Evolutionary conservation across 2,888 invertebrate genomes (phyloP).

Genomic region (Andrena bicolor): DNA sequence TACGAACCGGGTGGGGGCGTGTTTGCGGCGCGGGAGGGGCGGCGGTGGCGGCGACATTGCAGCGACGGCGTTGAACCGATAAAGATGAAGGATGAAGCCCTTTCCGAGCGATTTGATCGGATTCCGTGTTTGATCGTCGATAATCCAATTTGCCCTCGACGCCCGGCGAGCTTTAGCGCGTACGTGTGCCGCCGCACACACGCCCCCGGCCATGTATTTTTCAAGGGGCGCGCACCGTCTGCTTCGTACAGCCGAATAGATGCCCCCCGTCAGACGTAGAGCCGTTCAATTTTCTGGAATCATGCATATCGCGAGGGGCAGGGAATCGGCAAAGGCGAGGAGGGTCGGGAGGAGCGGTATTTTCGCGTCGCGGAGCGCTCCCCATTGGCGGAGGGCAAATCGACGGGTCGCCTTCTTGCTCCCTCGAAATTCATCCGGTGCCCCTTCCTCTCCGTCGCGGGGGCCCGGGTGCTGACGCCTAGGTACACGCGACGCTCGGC

Average conservation of each 20-base stretch:
- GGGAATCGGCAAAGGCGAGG: background rate
- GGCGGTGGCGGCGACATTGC: conserved; percentile 13
- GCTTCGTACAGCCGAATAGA: conserved; percentile 56
- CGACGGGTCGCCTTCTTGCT: background rate
- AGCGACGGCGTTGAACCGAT: conserved; percentile 65
- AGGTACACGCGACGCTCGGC: background rate
- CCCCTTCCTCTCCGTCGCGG: background rate
- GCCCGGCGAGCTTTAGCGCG: conserved; percentile 60
- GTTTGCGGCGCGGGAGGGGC: background rate
- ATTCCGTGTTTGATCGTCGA: conserved; percentile 78
- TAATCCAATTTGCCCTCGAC: conserved; percentile 78
- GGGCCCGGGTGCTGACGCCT: background rate
- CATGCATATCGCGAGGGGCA: conserved; percentile 56
- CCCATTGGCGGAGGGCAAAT: background rate
- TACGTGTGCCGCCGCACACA: conserved; percentile 6
- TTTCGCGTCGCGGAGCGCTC: conserved; percentile 19
- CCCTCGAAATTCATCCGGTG: background rate
- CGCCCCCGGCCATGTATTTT: conserved; percentile 62
- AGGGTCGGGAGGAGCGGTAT: conserved; percentile 15
- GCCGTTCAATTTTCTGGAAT: conserved; percentile 71
- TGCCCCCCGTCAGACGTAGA: conserved; percentile 57
- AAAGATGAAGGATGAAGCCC: conserved; percentile 76
- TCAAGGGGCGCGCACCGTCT: conserved; percentile 65
- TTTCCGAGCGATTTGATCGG: conserved; percentile 78
- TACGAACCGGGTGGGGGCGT: conserved; percentile 25